These are phyloP conservation scores for Entomobrya proxima DNA, from an alignment of 2,888 invertebrate species.

Conservation along the genomic window DNA sequence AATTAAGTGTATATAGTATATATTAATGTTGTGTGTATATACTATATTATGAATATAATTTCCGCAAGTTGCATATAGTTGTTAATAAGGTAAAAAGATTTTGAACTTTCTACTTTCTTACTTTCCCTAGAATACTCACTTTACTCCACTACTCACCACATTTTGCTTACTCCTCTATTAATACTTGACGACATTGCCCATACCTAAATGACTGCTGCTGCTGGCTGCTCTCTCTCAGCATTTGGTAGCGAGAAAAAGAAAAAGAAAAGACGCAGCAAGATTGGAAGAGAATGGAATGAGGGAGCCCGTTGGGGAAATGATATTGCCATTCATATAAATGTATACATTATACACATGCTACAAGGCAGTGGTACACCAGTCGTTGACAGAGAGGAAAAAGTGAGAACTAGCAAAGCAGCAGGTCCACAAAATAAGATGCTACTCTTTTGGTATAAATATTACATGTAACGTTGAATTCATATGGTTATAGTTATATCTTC, in stretches of 20 bases:
- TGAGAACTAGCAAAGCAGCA: not conserved
- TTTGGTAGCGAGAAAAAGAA: not conserved
- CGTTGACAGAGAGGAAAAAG: not conserved
- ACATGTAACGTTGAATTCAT: not conserved
- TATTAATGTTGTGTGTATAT: no score
- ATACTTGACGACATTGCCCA: not conserved
- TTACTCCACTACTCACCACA: not conserved
- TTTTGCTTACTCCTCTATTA: slow-evolving; percentile 13
- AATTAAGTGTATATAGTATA: no score
- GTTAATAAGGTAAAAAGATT: not conserved
- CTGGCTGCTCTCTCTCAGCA: not conserved
- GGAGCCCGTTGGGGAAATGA: slow-evolving; percentile 43
- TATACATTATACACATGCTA: not conserved
- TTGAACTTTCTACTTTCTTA: slow-evolving; percentile 10
- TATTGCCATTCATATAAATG: slow-evolving; percentile 16
- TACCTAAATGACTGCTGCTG: not conserved
- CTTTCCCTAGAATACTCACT: not conserved
- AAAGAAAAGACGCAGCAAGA: not conserved
- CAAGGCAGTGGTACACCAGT: not conserved
- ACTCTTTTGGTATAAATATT: no score
- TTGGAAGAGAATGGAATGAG: slow-evolving; percentile 36
- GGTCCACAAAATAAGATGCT: not conserved
- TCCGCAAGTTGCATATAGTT: not conserved
- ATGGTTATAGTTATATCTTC: no score
- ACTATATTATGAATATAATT: no score